Evolutionary conservation across 2,113 vertebrate genomes (phyloP), one percentile per base, ranked within the genome.

Genomic region (Chaenogobius annularis): DNA sequence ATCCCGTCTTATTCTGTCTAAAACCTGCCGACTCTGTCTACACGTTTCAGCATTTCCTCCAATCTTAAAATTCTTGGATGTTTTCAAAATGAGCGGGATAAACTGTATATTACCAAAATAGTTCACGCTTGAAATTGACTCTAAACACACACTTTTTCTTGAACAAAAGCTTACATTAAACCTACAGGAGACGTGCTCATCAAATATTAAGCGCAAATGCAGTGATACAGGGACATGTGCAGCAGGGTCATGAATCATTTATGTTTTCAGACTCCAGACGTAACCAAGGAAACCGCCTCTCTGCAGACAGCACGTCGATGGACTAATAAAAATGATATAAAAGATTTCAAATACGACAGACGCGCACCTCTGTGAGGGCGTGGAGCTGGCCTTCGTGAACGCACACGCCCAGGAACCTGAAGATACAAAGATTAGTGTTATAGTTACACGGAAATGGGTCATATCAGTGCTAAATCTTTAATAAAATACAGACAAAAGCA

Each of bases 301-400:
- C 65, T 10, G 20, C 69, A 70, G 68, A 70, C n/a, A 13, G 64
- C n/a, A 4, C 35, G 37, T n/a, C 20, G 20, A 66, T 9, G 6
- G 20, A 47, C 64, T 22, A 40, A 26, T 14, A 43, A 7, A 43
- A 31, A 44, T 10, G 31, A 48, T 13, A 63, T 44, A 8, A 69
- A 65, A 9, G 23, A 15, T 3, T 63, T 7, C 31, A 23, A 65
- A 2, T 7, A 26, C 11, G 7, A 50, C 5, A 17, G 26, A 26
- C 14, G n/a, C n/a, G 78, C 89, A 98, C 96, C 96, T 98, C 96
- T 0, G 96, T 97, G 69, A 98, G 91, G 0, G 96, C 96, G 1
- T 98, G 96, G 72, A 98, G 94, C 72, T 98, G 96, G 54, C 96
- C 96, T 83, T 98, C 95, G 66, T 98, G 96, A 19, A 98, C 96